phyloP scores from a whole-genome alignment of 2,113 vertebrate genomes.

The Lanius collurio region DNA sequence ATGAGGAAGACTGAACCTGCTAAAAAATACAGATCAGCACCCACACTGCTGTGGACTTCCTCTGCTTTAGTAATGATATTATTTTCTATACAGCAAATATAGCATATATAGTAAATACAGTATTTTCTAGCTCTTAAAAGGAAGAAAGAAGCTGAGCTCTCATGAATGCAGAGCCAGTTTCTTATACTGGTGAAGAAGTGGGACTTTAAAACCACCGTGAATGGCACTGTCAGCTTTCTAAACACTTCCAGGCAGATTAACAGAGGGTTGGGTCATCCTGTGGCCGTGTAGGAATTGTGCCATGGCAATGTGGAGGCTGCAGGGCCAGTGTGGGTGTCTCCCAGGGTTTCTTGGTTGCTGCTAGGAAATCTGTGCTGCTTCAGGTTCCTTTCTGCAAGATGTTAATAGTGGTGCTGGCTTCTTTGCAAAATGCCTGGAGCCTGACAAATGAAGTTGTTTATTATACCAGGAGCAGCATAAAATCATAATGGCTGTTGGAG shows the following conservation, averaged over 20 bases:
- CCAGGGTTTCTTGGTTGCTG: not conserved
- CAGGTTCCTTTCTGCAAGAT: not conserved
- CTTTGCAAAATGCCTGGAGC: not conserved
- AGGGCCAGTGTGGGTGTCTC: not conserved
- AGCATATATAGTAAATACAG: not conserved
- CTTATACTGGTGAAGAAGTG: not conserved
- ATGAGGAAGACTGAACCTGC: not conserved
- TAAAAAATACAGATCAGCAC: not conserved
- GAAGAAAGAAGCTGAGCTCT: not conserved
- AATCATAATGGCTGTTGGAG: not conserved
- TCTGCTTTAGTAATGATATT: not conserved
- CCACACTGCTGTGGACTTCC: not conserved
- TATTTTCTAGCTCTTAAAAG: not conserved
- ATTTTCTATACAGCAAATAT: not conserved
- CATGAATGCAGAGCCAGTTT: rapidly evolving
- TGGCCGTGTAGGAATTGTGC: not conserved
- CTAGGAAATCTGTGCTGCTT: not conserved
- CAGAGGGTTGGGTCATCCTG: not conserved
- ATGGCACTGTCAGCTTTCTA: rapidly evolving
- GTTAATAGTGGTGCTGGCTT: not conserved
- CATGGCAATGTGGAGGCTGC: not conserved
- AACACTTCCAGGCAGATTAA: not conserved
- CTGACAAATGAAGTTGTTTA: not conserved
- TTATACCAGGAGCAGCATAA: not conserved
- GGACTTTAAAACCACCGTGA: not conserved